These are phyloP conservation scores for Corythoichthys haematopterus DNA, from an alignment of 2,113 vertebrate genomes.

Conservation along the genomic window DNA sequence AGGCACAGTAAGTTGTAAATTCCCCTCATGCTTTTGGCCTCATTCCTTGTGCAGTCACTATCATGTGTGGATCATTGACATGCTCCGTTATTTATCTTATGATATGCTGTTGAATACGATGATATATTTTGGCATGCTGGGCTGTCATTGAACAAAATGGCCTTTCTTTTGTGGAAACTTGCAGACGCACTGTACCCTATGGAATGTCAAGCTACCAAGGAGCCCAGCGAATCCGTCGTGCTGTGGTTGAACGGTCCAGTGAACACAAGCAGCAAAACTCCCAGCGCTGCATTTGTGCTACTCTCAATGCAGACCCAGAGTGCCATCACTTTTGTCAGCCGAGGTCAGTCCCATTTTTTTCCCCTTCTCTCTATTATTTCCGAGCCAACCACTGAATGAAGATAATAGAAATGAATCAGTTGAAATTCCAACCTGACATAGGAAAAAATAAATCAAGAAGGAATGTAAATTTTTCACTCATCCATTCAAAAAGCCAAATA, in stretches of 20 bases:
- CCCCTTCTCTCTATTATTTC: not conserved
- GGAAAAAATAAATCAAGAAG: not conserved
- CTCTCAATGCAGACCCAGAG: slow-evolving; percentile 25
- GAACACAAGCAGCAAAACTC: not conserved
- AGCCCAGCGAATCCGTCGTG: slow-evolving; percentile 54
- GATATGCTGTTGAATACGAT: not conserved
- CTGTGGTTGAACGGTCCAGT: not conserved
- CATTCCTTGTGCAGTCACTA: not conserved
- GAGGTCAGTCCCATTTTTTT: slow-evolving; percentile 39
- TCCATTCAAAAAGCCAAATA: not conserved
- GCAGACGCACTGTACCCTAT: slow-evolving; percentile 67
- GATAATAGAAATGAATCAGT: not conserved
- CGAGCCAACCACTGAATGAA: not conserved
- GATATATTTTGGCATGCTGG: not conserved
- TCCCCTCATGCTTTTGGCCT: not conserved
- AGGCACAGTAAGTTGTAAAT: not conserved
- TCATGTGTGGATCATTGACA: slow-evolving; percentile 1
- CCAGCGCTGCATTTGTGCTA: slow-evolving; percentile 56
- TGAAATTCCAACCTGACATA: not conserved
- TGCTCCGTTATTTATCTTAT: not conserved
- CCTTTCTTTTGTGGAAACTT: slow-evolving; percentile 12
- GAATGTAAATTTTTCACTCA: not conserved
- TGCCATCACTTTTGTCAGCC: slow-evolving; percentile 62
- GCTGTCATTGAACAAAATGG: not conserved
- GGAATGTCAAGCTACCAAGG: slow-evolving; percentile 69